Evolutionary conservation across 2,113 vertebrate species (phyloP), one percentile per base, ranked within the genome.

Genomic region (Arizona elegans): DNA sequence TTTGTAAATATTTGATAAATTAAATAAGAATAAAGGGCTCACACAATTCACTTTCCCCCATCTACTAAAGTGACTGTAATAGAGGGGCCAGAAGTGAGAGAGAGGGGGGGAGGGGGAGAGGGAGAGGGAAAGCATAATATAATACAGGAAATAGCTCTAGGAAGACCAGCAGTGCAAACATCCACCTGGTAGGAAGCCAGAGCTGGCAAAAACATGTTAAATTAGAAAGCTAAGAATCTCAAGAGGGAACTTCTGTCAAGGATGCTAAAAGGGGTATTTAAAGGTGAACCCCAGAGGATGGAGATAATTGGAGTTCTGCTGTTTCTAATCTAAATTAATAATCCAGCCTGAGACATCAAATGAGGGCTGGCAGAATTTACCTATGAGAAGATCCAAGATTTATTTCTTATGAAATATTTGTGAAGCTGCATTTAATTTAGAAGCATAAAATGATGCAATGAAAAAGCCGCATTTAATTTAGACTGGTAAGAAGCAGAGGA

Each of bases 311-410:
- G 93, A 86, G 87, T 91, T 89, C 70, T 65, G 91, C 55, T 85
- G 87, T 52, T 55, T 92, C 93, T 89, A 92, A 93, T 93, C 90
- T 93, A 93, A 93, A 93, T 93, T 86, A 93, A 93, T 92, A 91
- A 89, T 91, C 91, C 50, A 65, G 90, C n/a, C 65, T 54, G 90
- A 93, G 91, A 86, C 26, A 38, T 75, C 93, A 90, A 90, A 91
- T 21, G 23, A 53, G 75, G 85, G 86, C 93, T 53, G 29, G 90
- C 65, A 58, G 88, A 89, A 89, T 75, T 43, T 29, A 24, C 90
- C 19, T 17, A 59, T 86, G 90, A 92, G 87, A 56, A 55, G 89
- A 89, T 55, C 65, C 47, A 86, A 86, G 93, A 86, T 86, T 85
- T 65, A 59, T 53, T 50, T 17, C 17, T 26, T 92, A 50, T 90